Conservation (phyloP, 92 coral and sea anemone genomes). For the Zoanthus sansibaricus region DNA sequence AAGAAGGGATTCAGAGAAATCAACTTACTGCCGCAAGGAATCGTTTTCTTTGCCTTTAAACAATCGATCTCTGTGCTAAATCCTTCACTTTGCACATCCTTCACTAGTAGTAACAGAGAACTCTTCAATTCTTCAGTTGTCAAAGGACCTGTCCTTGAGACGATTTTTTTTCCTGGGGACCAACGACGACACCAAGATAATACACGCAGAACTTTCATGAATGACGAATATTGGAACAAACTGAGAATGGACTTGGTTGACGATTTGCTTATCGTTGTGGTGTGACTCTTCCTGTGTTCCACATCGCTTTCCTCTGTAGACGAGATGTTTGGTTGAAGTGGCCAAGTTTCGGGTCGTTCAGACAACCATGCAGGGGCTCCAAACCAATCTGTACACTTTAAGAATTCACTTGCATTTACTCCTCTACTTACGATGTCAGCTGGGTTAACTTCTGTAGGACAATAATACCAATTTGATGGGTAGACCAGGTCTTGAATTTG, state of each 20-base stretch:
- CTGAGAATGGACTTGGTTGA: too few species aligned
- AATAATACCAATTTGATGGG: conserved; percentile 42
- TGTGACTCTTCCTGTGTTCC: too few species aligned
- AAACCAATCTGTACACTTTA: too few species aligned
- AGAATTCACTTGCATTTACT: too few species aligned
- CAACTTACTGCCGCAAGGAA: conserved; percentile 1
- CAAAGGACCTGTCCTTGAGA: conserved; percentile 37
- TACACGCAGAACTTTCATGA: conserved; percentile 40
- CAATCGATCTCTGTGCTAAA: conserved; percentile 49
- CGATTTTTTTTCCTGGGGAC: conserved; percentile 33
- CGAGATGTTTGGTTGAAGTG: conserved; percentile 57
- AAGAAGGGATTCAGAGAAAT: conserved; percentile 63
- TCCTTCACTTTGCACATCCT: conserved; percentile 48
- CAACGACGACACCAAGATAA: conserved; percentile 44
- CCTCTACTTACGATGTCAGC: too few species aligned
- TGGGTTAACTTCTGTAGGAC: neutral
- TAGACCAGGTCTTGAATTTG: conserved; percentile 51
- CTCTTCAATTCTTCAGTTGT: conserved; percentile 52
- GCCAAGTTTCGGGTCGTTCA: conserved; percentile 65
- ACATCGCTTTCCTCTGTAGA: too few species aligned
- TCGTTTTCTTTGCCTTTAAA: conserved; percentile 45
- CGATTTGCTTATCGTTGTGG: too few species aligned
- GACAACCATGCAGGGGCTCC: conserved; percentile 36
- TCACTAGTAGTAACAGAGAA: conserved; percentile 54
- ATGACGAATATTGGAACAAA: neutral